phyloP scores from a whole-genome alignment of 2,888 invertebrate genomes.

The Emmelina monodactyla region DNA sequence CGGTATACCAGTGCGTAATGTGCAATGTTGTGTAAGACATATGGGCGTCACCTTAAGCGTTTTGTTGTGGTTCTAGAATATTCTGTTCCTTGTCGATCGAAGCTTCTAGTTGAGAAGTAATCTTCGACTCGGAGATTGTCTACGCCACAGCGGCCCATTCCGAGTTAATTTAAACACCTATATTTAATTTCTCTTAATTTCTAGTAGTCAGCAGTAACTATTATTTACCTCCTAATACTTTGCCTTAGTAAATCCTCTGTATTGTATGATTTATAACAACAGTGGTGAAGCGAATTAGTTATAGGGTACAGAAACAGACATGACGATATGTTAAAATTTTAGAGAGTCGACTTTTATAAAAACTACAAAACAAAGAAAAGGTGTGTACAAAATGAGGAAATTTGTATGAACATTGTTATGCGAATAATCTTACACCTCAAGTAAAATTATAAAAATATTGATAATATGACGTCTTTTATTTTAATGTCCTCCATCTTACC shows the following conservation, averaged over 20 bases:
- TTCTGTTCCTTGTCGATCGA: no score
- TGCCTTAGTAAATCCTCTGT: conserved; percentile 53
- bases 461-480: conserved; percentile 44
- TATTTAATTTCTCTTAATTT: conserved; percentile 37
- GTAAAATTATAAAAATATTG: conserved; percentile 50
- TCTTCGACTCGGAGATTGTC: no score
- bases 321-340: conserved; percentile 64
- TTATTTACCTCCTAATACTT: conserved; percentile 49
- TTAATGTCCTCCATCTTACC: conserved; percentile 12
- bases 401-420: conserved; percentile 68
- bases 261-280: conserved; percentile 50
- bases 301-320: conserved; percentile 65
- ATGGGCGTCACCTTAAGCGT: conserved; percentile 4
- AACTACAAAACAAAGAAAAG: conserved; percentile 60
- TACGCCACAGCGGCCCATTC: conserved; percentile 48
- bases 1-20: conserved; percentile 57
- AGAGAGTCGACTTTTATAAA: conserved; percentile 66
- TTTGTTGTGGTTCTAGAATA: not conserved
- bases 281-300: conserved; percentile 60
- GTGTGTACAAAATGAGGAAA: conserved; percentile 66
- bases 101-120: no score
- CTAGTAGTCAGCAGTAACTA: conserved; percentile 44
- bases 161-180: conserved; percentile 51
- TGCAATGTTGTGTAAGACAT: conserved; percentile 45
- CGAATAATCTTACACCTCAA: conserved; percentile 68